These are phyloP conservation scores for Chelonus insularis DNA, from an alignment of 1,140 invertebrate species.

Conservation along the genomic window DNA sequence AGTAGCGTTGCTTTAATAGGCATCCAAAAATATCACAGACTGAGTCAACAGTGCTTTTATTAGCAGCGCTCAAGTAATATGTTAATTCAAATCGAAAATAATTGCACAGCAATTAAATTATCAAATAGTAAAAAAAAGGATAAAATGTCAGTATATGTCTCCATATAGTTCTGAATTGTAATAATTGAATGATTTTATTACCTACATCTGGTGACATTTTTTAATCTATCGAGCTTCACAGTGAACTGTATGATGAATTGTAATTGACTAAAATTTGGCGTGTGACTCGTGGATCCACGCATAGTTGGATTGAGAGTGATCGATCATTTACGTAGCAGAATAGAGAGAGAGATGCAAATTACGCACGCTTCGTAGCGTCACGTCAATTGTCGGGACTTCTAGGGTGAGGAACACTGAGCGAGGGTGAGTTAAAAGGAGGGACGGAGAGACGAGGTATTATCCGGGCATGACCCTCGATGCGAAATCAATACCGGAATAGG, in stretches of 20 bases:
- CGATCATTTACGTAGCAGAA: conserved; percentile 24
- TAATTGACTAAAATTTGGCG: background rate
- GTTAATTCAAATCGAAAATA: no score
- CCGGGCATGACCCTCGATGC: conserved; percentile 33
- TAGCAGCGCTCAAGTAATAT: no score
- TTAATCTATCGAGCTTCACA: no score
- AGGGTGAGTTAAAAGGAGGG: background rate
- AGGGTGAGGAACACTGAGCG: background rate
- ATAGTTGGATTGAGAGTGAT: conserved; percentile 17
- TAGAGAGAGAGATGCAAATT: conserved; percentile 19
- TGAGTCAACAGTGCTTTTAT: no score
- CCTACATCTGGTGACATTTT: no score
- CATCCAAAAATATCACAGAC: no score
- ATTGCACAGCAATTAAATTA: no score
- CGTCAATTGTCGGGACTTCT: conserved; percentile 16
- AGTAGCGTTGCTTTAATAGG: no score
- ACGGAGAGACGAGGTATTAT: conserved; percentile 24
- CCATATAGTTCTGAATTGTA: no score
- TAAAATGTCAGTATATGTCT: no score
- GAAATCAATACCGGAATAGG: conserved; percentile 26
- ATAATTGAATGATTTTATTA: no score
- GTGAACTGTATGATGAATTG: background rate
- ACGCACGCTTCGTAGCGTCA: conserved; percentile 23
- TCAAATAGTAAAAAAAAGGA: no score
- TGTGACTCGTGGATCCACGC: background rate